Percentiles rank a stretch among this genome's conserved stretches.
phyloP scores from a whole-genome alignment of 2,113 vertebrate species.

The Macrotis lagotis region DNA sequence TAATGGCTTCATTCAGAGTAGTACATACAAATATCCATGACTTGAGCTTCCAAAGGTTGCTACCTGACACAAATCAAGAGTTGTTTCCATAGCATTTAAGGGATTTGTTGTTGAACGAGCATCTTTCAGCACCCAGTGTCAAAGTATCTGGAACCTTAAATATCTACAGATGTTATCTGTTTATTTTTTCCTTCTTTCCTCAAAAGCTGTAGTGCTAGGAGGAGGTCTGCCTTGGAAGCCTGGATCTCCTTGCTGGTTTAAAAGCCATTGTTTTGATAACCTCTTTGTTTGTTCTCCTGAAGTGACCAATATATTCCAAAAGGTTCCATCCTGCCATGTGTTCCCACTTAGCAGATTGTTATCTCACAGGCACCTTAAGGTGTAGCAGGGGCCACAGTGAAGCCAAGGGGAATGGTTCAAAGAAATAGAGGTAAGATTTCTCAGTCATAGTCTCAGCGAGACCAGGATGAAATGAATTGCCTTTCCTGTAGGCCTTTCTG shows the following conservation, averaged over 20 bases:
- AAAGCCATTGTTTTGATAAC: constrained; percentile 36
- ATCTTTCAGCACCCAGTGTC: constrained; percentile 69
- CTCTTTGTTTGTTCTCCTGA: constrained; percentile 34
- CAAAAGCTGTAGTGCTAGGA: constrained; percentile 35
- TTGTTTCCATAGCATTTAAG: constrained; percentile 36
- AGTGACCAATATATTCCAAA: neutral
- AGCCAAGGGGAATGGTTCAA: neutral
- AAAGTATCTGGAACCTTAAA: constrained; percentile 68
- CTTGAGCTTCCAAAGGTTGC: constrained; percentile 55
- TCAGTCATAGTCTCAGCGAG: neutral
- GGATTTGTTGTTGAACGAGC: constrained; percentile 55
- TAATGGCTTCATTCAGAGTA: neutral
- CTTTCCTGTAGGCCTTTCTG: neutral
- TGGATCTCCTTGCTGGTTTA: constrained; percentile 37
- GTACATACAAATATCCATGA: neutral
- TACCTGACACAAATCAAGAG: constrained; percentile 46
- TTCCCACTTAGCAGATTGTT: neutral
- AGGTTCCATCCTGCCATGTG: constrained; percentile 15
- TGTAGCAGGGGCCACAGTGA: neutral
- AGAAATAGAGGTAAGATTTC: neutral
- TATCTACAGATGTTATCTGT: constrained; percentile 76
- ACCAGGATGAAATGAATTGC: neutral
- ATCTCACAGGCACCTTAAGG: neutral
- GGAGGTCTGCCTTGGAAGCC: neutral
- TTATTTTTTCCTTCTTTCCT: constrained; percentile 62